Base-by-base conservation (phyloP, 1,140 invertebrate species). In the Tenebrio molitor region DNA sequence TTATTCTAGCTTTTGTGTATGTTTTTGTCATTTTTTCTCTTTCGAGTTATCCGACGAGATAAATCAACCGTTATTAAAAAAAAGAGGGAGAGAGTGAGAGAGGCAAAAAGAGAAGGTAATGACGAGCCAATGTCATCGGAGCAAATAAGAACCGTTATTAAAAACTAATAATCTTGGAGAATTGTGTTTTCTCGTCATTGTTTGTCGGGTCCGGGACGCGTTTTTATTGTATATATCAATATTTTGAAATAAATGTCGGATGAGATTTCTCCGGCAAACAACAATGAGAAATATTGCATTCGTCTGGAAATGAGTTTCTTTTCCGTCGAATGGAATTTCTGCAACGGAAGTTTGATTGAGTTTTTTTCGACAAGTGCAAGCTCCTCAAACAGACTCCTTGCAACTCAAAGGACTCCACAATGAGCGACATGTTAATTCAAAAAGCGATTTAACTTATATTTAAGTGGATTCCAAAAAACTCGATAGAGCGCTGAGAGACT, bases 11-110 rank as follows among this genome's bases (percentile, higher is more conserved):
- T 25, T 25, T 58, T 58, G 50, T 58, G 50, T 58, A 58, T 58
- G 50, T 25, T 58, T 58, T 58, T 58, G 50, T 29, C 50, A 15
- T 58, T 58, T 58, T 58, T 58, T 58, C 50, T n/a, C 50, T 29
- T 12, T 29, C 25, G 25, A 29, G 8, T 29, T 29, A 4, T 29
- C 3, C 50, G 3, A 21, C 6, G 50, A 58, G 50, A 58, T 58
- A 29, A 58, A 58, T 58, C 50, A 23, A 2, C 8, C 4, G 21
- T 58, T 58, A 58, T 58, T 58, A 58, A 58, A 58, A 58, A 58
- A 58, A 33, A 1, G 23, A 29, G n/a, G n/a, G n/a, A n/a, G n/a
- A n/a, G n/a, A n/a, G n/a, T n/a, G n/a, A n/a, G n/a, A n/a, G n/a
- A n/a, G n/a, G n/a, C n/a, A n/a, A n/a, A n/a, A n/a, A n/a, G n/a